Evolutionary conservation across 1,140 invertebrate genomes (phyloP), one percentile per base, ranked within the genome.

Genomic region (Tetramorium simillimum): DNA sequence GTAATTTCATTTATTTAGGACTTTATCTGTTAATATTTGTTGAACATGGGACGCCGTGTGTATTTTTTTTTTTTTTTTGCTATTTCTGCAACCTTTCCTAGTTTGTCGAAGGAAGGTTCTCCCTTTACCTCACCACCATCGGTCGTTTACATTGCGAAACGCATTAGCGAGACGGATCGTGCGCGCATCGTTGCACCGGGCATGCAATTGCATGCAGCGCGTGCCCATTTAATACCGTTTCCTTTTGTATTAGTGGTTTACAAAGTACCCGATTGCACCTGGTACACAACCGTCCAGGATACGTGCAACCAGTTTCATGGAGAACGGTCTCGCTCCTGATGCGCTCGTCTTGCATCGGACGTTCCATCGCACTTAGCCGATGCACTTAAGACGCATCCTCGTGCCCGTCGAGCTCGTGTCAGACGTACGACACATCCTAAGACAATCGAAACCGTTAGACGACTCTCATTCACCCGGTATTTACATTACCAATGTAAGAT

Each of bases 391-490:
- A 81, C 72, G 37, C 40, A 81, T 80, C 58, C 84, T 77, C 82
- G 60, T 85, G 70, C 46, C 46, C 33, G 16, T 14, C 12, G 40
- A 51, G 58, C 82, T 85, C 73, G 73, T 78, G 82, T 85, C 76
- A 46, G 56, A 69, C 82, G 70, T 67, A 84, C 60, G 75, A 85
- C 90, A 90, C 85, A 91, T 93, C 92, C 91, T 85, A 92, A 69
- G 90, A 93, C 92, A 92, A 86, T 88, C 80, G 90, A 89, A 93
- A 93, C 91, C 92, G 92, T 91, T 94, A 93, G 60, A 87, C 85
- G 89, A 91, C 46, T 70, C 49, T 53, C 46, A 70, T 81, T 56
- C 78, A 81, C 67, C 67, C 67, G 67, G 46, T 77, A 63, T 85
- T 40, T 65, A 28, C 56, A 65, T 40, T 51, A 21, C 28, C 28